Conservation (phyloP, 1,140 invertebrate species). For the Drosophila lacertosa region DNA sequence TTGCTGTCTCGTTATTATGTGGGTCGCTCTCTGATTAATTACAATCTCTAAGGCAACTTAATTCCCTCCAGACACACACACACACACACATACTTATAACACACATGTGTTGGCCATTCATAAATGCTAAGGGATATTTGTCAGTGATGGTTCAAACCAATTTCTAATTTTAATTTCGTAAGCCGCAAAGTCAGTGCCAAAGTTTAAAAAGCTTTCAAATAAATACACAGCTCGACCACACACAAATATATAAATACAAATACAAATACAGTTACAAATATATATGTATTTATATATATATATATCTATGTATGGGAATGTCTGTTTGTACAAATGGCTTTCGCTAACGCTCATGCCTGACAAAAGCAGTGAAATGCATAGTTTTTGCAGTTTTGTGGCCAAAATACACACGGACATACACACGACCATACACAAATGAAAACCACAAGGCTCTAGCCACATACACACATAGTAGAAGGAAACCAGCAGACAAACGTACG, state of each 20-base stretch:
- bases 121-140: slow-evolving; percentile 54
- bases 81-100: slow-evolving; percentile 11
- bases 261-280: slow-evolving; percentile 4
- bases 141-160: slow-evolving; percentile 66
- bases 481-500: slow-evolving; percentile 18
- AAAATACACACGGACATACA: slow-evolving; percentile 24
- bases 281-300: slow-evolving; percentile 19
- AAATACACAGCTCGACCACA: slow-evolving; percentile 68
- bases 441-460: slow-evolving; percentile 56
- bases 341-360: slow-evolving; percentile 33
- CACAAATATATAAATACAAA: slow-evolving; percentile 9
- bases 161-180: slow-evolving; percentile 83
- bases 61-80: slow-evolving; percentile 31
- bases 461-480: slow-evolving; percentile 23
- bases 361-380: slow-evolving; percentile 79
- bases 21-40: slow-evolving; percentile 71
- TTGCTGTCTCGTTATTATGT: slow-evolving; percentile 45
- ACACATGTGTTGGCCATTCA: slow-evolving; percentile 31
- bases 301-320: slow-evolving; percentile 1
- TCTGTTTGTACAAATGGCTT: slow-evolving; percentile 4
- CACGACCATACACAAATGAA: slow-evolving; percentile 55
- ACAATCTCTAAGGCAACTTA: slow-evolving; percentile 71
- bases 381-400: slow-evolving; percentile 72
- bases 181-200: slow-evolving; percentile 80
- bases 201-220: slow-evolving; percentile 82